Base-by-base conservation (phyloP, 2,113 vertebrate species). In the Syngnathoides biaculeatus region DNA sequence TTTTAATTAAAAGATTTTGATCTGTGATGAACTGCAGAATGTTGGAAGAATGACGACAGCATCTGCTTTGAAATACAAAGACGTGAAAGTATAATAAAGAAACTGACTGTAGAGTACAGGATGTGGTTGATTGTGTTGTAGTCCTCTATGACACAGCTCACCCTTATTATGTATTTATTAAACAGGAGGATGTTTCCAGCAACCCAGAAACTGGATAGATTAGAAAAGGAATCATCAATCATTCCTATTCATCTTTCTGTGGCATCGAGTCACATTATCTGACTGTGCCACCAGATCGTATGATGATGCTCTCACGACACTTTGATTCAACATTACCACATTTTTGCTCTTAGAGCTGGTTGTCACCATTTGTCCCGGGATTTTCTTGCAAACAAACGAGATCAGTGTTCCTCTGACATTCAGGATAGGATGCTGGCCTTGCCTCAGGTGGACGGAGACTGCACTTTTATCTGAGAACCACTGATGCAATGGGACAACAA, bases 1-100 rank as follows among this genome's bases (percentile, higher is more conserved):
- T 89, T 90, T 90, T 89, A 88, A 90, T 89, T 87, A 89, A 90
- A 88, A 88, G 85, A 90, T 90, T 90, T 81, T 86, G 83, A 89
- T 89, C 85, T 84, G 83, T 72, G 79, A 74, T 76, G 86, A 83
- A 85, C 85, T 85, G 79, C 64, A 79, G 79, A 84, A 82, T 80
- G 79, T 86, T 80, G 71, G 68, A 42, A 67, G 68, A 76, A 80
- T 78, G 67, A 78, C 45, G 79, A 71, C 68, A 60, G 73, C 76
- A 74, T 72, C 73, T 67, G 77, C 82, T 84, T 76, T 67, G 62
- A 80, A 82, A 81, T 84, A 68, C 76, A 75, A 74, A 73, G 74
- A 77, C 73, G 75, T 77, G 64, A 81, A 75, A 73, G 71, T 73
- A 80, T 78, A 72, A 79, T 81, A 72, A 69, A 73, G 64, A 82